Percentiles rank a stretch among this genome's conserved stretches.
phyloP scores from a whole-genome alignment of 30 jellyfish, hydroid and myxozoan genomes.

The Chironex yamaguchii region DNA sequence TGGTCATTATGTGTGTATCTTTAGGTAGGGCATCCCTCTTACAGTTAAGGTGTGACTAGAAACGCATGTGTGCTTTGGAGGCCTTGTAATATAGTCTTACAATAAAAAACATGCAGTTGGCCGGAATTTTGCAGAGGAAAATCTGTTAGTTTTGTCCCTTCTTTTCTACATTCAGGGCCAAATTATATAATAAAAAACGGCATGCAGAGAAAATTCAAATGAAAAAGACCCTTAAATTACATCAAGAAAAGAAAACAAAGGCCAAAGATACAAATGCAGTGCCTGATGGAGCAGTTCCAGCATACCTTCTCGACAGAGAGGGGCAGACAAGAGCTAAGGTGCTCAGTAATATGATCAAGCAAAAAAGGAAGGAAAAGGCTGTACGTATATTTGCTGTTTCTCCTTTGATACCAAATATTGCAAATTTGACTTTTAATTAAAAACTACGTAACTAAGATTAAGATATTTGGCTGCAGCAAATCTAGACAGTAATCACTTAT shows the following conservation, averaged over 20 bases:
- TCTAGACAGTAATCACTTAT: too few relatives aligned
- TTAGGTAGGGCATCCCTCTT: too few relatives aligned
- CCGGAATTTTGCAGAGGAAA: neutral
- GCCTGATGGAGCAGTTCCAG: constrained; percentile 99
- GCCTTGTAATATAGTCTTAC: too few relatives aligned
- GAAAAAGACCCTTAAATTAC: constrained; percentile 97
- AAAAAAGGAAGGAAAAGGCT: constrained; percentile 98
- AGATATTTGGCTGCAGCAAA: too few relatives aligned
- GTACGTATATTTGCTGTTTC: constrained; percentile 79
- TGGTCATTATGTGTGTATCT: too few relatives aligned
- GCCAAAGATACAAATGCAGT: constrained; percentile 80
- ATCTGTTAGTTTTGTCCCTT: neutral
- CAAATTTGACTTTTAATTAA: too few relatives aligned
- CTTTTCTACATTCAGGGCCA: constrained; percentile 70
- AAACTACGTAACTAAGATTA: too few relatives aligned
- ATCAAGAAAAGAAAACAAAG: constrained; percentile 93
- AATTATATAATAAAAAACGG: constrained; percentile 92
- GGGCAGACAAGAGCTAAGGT: constrained; percentile 98
- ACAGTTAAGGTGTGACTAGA: too few relatives aligned
- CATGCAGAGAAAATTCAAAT: constrained; percentile 98
- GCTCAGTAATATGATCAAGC: constrained; percentile 95
- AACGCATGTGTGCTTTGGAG: too few relatives aligned
- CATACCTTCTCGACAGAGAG: constrained; percentile 97
- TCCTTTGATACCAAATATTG: too few relatives aligned
- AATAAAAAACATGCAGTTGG: too few relatives aligned